Conservation (phyloP, 2,113 vertebrate species). For the Lynx canadensis region DNA sequence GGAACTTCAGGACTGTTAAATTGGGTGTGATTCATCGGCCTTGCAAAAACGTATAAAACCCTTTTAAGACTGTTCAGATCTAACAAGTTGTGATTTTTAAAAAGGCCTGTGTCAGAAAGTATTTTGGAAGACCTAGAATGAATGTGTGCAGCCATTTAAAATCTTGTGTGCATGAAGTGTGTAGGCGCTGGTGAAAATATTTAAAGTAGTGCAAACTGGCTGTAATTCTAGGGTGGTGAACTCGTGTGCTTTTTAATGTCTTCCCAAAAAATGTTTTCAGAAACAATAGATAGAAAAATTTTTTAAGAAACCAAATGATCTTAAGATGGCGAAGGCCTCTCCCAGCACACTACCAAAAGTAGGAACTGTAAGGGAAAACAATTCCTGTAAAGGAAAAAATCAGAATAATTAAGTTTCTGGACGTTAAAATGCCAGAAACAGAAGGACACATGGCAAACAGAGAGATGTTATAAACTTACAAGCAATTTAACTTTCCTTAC, state of each 20-base stretch:
- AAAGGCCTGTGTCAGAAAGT: slow-evolving; percentile 5
- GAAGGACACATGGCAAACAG: not conserved
- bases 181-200: not conserved
- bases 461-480: not conserved
- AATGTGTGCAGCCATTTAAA: not conserved
- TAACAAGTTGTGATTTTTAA: slow-evolving; percentile 20
- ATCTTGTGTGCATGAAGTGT: not conserved
- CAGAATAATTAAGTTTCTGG: not conserved
- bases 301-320: not conserved
- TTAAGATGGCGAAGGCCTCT: not conserved
- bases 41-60: not conserved
- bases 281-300: not conserved
- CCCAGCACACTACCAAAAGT: not conserved
- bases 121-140: slow-evolving; percentile 32
- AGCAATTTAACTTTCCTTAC: not conserved
- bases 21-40: slow-evolving; percentile 10
- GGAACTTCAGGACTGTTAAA: not conserved
- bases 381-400: not conserved
- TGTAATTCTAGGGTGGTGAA: not conserved
- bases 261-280: too few species aligned
- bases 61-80: not conserved
- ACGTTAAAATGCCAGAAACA: not conserved
- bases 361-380: not conserved
- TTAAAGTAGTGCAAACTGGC: not conserved
- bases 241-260: not conserved